Base-by-base conservation (phyloP, 2,113 vertebrate species). In the Pseudorectes ferrugineus region DNA sequence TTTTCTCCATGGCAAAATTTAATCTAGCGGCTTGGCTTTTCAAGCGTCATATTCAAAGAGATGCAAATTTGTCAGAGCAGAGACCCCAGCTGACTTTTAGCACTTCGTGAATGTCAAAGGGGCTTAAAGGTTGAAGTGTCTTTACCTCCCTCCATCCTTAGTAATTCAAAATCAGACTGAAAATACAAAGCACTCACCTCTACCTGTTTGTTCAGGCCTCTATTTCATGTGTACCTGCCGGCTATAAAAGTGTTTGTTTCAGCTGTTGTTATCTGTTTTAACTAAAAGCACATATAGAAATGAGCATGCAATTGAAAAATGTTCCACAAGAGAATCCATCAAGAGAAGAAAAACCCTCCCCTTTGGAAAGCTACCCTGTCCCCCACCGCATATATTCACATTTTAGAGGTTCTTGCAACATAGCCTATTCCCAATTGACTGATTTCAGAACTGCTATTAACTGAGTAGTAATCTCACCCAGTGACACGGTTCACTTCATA, bases 1-100 rank as follows among this genome's bases (percentile, higher is more conserved):
- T 98, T 98, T 98, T 98, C 98, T 98, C 98, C 98, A 98, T 98
- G 98, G 98, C 98, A 98, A 98, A 98, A 98, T 98, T 98, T 98
- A 98, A 98, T 98, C 98, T 98, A 98, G 97, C 74, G 82, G 97
- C 97, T 98, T 97, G 97, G 97, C 97, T 98, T 98, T 98, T 98
- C 98, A 98, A 98, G 98, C 98, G 55, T 98, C 98, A 97, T 98
- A 98, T 98, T 98, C 98, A 98, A 98, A 98, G 98, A 98, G 97
- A 98, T 98, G 98, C 98, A 98, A 98, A 98, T 98, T 98, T 93
- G 78, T 98, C 98, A 98, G 98, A 97, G 94, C 97, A 92, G 97
- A 98, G 98, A 98, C 98, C 98, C 97, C 98, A 98, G 98, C 98
- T 98, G 98, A 98, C 98, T 98, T 98, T 96, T 98, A 98, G 98